Evolutionary conservation across 2,888 invertebrate genomes (phyloP).

Genomic region (Drosophila mercatorum): DNA sequence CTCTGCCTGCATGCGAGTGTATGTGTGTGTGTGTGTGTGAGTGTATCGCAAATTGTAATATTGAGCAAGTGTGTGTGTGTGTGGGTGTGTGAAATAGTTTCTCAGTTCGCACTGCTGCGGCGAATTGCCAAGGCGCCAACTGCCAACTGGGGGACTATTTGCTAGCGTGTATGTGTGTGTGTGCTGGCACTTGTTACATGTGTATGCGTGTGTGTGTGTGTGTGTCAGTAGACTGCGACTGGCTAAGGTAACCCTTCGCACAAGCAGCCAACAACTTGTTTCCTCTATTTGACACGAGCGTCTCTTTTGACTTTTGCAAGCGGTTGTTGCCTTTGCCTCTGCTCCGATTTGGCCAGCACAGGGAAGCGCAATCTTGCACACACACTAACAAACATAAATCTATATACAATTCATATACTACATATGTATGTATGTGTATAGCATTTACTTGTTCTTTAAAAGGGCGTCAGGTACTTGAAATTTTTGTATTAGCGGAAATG

Average conservation of each 20-base stretch:
- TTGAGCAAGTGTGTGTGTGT: conserved; percentile 19
- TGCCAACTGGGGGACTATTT: conserved; percentile 47
- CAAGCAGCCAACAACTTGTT: conserved; percentile 68
- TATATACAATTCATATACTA: neutral
- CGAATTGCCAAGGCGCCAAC: conserved; percentile 68
- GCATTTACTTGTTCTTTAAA: conserved; percentile 32
- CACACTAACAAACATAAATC: conserved; percentile 7
- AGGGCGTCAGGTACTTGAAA: conserved; percentile 66
- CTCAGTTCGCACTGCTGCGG: conserved; percentile 63
- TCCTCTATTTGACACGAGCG: conserved; percentile 75
- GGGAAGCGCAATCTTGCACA: conserved; percentile 51
- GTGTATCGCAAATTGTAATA: conserved; percentile 54
- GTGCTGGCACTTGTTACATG: conserved; percentile 49
- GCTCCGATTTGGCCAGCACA: conserved; percentile 48
- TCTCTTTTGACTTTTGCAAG: conserved; percentile 68
- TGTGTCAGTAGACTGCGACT: conserved; percentile 27
- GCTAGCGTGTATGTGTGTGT: neutral
- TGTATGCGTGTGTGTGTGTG: conserved; percentile 2
- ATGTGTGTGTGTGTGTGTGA: conserved; percentile 17
- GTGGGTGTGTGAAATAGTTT: conserved; percentile 66
- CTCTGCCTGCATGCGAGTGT: conserved; percentile 14
- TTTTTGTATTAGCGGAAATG: conserved; percentile 63
- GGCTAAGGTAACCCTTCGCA: conserved; percentile 57
- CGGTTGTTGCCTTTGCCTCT: conserved; percentile 53
- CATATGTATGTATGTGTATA: conserved; percentile 2